These are phyloP conservation scores for Platysternon megacephalum DNA, from an alignment of 2,113 vertebrate species.

Conservation along the genomic window DNA sequence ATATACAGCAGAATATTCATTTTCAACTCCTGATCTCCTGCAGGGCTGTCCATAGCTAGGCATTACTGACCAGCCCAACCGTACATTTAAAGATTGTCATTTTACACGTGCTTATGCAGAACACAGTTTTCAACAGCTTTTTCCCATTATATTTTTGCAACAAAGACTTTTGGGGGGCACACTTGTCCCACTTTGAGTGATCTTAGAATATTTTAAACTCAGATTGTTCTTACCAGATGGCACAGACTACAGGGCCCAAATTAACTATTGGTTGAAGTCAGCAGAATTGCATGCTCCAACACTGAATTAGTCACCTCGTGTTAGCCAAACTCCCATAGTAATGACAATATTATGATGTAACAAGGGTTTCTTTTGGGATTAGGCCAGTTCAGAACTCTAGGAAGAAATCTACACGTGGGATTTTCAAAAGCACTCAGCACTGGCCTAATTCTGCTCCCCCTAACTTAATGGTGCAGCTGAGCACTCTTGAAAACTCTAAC, in stretches of 20 bases:
- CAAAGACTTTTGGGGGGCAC: background rate
- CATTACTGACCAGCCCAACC: background rate
- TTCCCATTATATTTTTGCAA: conserved; percentile 5
- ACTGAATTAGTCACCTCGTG: conserved; percentile 51
- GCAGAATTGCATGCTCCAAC: conserved; percentile 30
- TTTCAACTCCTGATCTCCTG: background rate
- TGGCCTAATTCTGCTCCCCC: background rate
- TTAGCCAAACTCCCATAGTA: conserved; percentile 22
- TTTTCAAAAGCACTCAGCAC: background rate
- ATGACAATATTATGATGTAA: conserved; percentile 13
- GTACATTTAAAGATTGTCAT: conserved; percentile 1
- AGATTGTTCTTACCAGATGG: conserved; percentile 18
- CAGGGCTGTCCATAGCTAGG: background rate
- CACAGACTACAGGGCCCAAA: conserved; percentile 61
- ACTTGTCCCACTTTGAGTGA: conserved; percentile 3
- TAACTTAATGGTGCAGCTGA: background rate
- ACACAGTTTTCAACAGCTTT: background rate
- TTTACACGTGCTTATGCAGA: background rate
- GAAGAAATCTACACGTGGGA: background rate
- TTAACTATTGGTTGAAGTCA: conserved; percentile 27
- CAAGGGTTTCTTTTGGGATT: background rate
- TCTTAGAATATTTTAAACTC: conserved; percentile 16
- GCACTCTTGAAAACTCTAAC: background rate
- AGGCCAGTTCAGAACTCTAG: background rate
- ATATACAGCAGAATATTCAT: background rate